These are phyloP conservation scores for Chrysolina oricalcia DNA, from an alignment of 2,888 invertebrate species.

Conservation along the genomic window DNA sequence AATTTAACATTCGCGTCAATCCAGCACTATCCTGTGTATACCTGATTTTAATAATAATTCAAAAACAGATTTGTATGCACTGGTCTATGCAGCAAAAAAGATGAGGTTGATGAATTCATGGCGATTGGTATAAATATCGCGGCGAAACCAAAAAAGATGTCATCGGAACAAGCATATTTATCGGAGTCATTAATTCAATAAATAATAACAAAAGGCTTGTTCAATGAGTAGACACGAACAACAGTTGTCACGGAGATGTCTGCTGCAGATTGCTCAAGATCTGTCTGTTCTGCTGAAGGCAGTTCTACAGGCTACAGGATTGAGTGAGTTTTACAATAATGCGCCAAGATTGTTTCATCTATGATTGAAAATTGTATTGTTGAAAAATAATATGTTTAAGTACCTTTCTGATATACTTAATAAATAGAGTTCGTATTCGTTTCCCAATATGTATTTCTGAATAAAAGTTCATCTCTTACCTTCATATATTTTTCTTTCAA, in stretches of 20 bases:
- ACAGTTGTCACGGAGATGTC: slow-evolving; percentile 27
- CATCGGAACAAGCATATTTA: slow-evolving; percentile 28
- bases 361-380: too few species aligned
- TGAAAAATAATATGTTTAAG: too few species aligned
- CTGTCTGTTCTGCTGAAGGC: background rate
- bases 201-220: background rate
- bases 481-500: too few species aligned
- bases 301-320: background rate
- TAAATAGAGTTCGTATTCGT: background rate
- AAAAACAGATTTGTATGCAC: too few species aligned
- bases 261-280: background rate
- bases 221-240: slow-evolving; percentile 11
- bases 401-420: background rate
- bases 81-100: too few species aligned
- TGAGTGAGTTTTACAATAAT: background rate
- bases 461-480: slow-evolving; percentile 10
- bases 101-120: slow-evolving; percentile 31
- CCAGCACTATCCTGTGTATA: too few species aligned
- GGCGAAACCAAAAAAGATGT: slow-evolving; percentile 26
- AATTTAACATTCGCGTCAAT: too few species aligned
- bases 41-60: too few species aligned
- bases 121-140: slow-evolving; percentile 29
- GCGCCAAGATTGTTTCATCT: too few species aligned
- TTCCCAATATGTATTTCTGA: background rate
- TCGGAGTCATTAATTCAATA: too few species aligned